Base-by-base conservation (phyloP, 2,888 invertebrate genomes). In the Erannis defoliaria region DNA sequence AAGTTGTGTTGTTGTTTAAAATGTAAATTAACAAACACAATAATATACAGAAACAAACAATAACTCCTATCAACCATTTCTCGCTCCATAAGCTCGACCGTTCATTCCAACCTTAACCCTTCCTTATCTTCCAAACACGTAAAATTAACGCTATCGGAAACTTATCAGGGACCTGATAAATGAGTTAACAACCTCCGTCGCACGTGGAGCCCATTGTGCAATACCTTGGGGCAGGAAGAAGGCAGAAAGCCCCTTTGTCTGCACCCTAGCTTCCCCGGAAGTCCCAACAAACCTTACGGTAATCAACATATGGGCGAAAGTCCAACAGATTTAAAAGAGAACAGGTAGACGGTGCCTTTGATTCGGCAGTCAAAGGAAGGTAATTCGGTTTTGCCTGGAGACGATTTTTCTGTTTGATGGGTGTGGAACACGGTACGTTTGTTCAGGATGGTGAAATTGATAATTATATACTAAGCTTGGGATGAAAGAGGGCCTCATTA, bases 291-390 rank as follows among this genome's bases (percentile, higher is more conserved):
- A 60, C 70, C 53, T 64, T 70, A 62, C 53, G 1, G 5, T 16
- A 1, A 37, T 33, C n/a, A n/a, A 2, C 9, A 54, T 64, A 70
- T 33, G 18, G 54, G 3, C 14, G 46, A 51, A 40, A 55, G 31
- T 26, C 10, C 16, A 45, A 23, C 53, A 10, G 45, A n/a, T 50
- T n/a, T 38, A 55, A 59, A 64, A 63, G 54, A 40, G 64, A 60
- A 59, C 73, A 74, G 74, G 74, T 74, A 75, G 67, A 70, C 51
- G 62, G 55, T 37, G 53, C 70, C 62, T 70, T 72, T 66, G 69
- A 72, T 73, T 71, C 64, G 69, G 33, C 62, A 54, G 68, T 60
- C 68, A 67, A 67, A 61, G 64, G 48, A 67, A 62, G 64, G 68
- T 55, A 63, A 64, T 72, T 68, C 53, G 65, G 66, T 65, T 60